Evolutionary conservation across 2,888 invertebrate genomes (phyloP), one percentile per base, ranked within the genome.

Genomic region (Temnothorax rugatulus): DNA sequence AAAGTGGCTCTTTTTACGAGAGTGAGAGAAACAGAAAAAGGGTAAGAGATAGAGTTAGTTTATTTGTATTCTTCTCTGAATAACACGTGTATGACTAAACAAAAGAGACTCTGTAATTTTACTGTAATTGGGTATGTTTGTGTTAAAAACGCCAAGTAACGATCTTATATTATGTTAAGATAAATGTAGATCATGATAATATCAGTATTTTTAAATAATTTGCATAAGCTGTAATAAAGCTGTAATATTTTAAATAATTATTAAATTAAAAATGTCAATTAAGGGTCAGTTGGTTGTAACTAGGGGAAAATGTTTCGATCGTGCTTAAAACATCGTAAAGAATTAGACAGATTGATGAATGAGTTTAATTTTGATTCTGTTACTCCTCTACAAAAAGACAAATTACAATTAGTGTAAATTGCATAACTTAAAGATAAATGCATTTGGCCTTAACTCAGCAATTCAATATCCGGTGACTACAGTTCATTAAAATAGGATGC

Each of bases 401-500:
- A 52, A 21, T 52, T 52, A 4, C 8, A 2, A 52, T n/a, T 4
- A 52, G 41, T 18, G 4, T 21, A 47, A 63, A 76, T 64, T 64
- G 25, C 34, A 47, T 29, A 15, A 50, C 2, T 61, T 50, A 29
- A 41, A 41, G 13, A 66, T n/a, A 66, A 66, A 41, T n/a, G 7
- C 41, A 76, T 66, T 75, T 25, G 11, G 4, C 0, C 29, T 50
- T 50, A 63, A 34, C 15, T 64, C 13, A 11, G 18, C 18, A 64
- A 77, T 41, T 63, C 8, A 50, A 63, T 50, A 50, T 34, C 47
- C 21, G n/a, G 1, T 63, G 15, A 13, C 8, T 47, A 64, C 4
- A 41, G 4, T 66, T 64, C 38, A 76, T 76, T 76, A 54, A 76
- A 64, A 41, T 25, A n/a, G 25, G 11, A 52, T 64, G 18, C 38